A percentile compares a stretch with the other conserved stretches of the same genome.
Conservation (phyloP, 2,113 vertebrate species). For the Zeus faber region DNA sequence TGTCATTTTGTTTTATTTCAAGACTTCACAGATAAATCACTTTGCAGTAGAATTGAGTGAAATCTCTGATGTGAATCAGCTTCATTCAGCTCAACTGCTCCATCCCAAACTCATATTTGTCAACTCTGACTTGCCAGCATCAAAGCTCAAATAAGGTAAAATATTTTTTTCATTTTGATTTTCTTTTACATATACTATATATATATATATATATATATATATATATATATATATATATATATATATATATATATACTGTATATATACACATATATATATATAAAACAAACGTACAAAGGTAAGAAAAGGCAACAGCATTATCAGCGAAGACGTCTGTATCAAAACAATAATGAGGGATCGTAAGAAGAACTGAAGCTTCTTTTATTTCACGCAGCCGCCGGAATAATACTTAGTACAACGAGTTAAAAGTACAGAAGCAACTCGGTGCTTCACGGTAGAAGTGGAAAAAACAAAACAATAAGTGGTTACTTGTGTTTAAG, state of each 20-base stretch:
- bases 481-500: too few species aligned
- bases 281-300: slow-evolving; percentile 37
- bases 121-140: slow-evolving; percentile 82
- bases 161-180: slow-evolving; percentile 32
- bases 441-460: too few species aligned
- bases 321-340: too few species aligned
- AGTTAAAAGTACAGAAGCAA: too few species aligned
- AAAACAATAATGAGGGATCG: too few species aligned
- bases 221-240: slow-evolving; percentile 39
- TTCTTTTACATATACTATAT: slow-evolving; percentile 41
- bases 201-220: too few species aligned
- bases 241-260: too few species aligned
- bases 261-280: slow-evolving; percentile 55
- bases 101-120: slow-evolving; percentile 51
- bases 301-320: slow-evolving; percentile 30
- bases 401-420: too few species aligned
- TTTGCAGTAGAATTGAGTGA: slow-evolving; percentile 41
- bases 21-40: slow-evolving; percentile 64
- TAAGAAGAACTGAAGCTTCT: too few species aligned
- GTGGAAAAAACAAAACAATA: too few species aligned
- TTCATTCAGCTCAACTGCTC: slow-evolving; percentile 38
- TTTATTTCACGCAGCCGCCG: too few species aligned
- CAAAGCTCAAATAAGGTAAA: slow-evolving; percentile 76
- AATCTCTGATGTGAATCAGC: slow-evolving; percentile 37
- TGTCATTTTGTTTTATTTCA: slow-evolving; percentile 75